Percentiles rank a stretch among this genome's conserved stretches.
Evolutionary conservation across 2,113 vertebrate species (phyloP).

Genomic region (Balaeniceps rex): DNA sequence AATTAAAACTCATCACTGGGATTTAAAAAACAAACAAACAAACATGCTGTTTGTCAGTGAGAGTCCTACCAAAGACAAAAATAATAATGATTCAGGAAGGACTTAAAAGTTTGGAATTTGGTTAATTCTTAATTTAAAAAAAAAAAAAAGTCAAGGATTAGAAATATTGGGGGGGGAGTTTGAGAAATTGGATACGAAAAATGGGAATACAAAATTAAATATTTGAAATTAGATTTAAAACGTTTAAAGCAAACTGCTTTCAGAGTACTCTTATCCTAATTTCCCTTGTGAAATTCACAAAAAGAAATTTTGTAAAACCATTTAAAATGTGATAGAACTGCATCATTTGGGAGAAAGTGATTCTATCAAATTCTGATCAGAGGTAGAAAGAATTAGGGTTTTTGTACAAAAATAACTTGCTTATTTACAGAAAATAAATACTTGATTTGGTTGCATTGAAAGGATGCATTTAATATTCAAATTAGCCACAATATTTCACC

Average conservation of each 20-base stretch:
- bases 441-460: background rate
- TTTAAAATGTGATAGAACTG: background rate
- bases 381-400: background rate
- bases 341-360: background rate
- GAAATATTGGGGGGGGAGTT: background rate
- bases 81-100: background rate
- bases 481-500: background rate
- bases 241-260: background rate
- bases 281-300: background rate
- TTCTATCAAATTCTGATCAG: background rate
- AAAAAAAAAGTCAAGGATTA: background rate
- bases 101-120: background rate
- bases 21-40: background rate
- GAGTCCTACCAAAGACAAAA: background rate
- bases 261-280: background rate
- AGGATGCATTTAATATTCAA: background rate
- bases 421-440: background rate
- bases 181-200: background rate
- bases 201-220: background rate
- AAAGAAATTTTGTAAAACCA: background rate
- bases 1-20: background rate
- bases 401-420: background rate
- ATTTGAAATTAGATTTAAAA: background rate
- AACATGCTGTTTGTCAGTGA: background rate
- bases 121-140: background rate